These are phyloP conservation scores for Ophioninae sp. DNA, from an alignment of 2,888 invertebrate genomes.

Conservation along the genomic window DNA sequence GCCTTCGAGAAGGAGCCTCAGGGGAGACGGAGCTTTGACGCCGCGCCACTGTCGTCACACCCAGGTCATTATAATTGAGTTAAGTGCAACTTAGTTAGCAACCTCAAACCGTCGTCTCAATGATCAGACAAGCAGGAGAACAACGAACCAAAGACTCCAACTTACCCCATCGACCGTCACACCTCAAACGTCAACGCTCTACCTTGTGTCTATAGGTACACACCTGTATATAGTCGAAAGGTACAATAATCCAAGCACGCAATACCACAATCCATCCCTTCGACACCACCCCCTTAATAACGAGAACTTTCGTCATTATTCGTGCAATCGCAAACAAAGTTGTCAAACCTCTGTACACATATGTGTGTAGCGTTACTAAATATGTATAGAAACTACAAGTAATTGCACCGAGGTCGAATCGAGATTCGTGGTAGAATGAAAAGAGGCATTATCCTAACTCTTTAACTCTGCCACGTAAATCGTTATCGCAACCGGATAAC, in stretches of 20 bases:
- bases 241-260: constrained; percentile 20
- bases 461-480: not conserved
- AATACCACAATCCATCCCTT: constrained; percentile 38
- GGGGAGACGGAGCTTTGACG: constrained; percentile 68
- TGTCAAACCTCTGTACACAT: constrained; percentile 14
- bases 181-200: constrained; percentile 16
- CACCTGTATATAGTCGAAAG: not conserved
- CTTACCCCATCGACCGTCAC: constrained; percentile 13
- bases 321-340: constrained; percentile 30
- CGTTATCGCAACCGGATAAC: not conserved
- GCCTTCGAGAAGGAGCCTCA: constrained; percentile 52
- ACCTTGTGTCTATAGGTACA: not conserved
- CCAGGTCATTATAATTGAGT: constrained; percentile 73
- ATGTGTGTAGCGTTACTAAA: not conserved
- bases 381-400: not conserved
- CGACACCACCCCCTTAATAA: constrained; percentile 23
- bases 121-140: constrained; percentile 56
- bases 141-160: constrained; percentile 32
- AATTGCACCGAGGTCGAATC: constrained; percentile 4
- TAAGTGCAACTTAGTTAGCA: constrained; percentile 72
- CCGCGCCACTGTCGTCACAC: constrained; percentile 31
- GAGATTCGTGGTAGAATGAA: not conserved
- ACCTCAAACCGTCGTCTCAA: constrained; percentile 68
- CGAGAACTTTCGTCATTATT: constrained; percentile 61
- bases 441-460: not conserved